These are phyloP conservation scores for Sapayoa aenigma DNA, from an alignment of 2,113 vertebrate species.

Conservation along the genomic window DNA sequence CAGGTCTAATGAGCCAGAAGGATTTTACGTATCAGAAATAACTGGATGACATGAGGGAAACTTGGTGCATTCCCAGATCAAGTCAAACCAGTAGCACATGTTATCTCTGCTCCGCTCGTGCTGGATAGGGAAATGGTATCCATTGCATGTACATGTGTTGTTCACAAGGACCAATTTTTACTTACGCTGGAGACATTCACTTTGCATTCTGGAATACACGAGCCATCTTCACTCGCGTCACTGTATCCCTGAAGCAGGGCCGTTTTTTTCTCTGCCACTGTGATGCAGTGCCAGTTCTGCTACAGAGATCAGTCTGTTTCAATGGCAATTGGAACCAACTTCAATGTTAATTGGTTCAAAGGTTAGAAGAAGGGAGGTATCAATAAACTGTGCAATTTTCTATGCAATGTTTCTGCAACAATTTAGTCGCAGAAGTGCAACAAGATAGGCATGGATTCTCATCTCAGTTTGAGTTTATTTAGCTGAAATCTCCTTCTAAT, in stretches of 20 bases:
- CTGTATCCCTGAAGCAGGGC: not conserved
- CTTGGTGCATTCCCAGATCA: not conserved
- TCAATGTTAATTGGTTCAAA: not conserved
- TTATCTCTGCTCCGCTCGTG: not conserved
- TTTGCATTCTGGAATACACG: not conserved
- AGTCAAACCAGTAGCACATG: not conserved
- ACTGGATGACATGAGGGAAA: not conserved
- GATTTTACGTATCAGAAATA: not conserved
- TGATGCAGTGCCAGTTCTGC: not conserved
- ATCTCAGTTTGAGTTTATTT: not conserved
- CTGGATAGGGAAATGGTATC: not conserved
- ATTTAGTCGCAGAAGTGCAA: not conserved
- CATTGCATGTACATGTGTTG: not conserved
- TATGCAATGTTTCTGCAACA: not conserved
- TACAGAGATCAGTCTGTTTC: not conserved
- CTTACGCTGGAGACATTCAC: not conserved
- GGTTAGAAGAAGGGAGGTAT: not conserved
- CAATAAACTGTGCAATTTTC: not conserved
- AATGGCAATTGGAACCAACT: not conserved
- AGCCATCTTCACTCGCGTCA: accelerated
- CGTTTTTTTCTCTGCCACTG: not conserved
- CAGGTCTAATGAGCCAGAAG: not conserved
- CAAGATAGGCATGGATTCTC: not conserved
- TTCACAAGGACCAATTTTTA: not conserved
- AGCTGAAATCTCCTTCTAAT: not conserved